phyloP scores from a whole-genome alignment of 1,140 invertebrate species.

The Ceratosolen fusciceps region DNA sequence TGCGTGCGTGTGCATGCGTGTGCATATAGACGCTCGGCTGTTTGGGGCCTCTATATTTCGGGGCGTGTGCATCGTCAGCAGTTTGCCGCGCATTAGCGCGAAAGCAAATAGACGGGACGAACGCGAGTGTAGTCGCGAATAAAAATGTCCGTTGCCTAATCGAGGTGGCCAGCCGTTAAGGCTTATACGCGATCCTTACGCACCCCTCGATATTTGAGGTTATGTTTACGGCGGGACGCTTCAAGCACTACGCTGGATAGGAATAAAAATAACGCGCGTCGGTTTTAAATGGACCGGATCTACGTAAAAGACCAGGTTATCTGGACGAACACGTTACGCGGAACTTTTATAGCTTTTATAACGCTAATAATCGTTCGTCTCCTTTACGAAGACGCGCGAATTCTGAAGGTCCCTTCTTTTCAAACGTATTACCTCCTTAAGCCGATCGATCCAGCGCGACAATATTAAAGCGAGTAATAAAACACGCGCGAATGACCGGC shows the following conservation, averaged over 20 bases:
- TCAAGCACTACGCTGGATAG: background rate
- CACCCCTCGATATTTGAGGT: slow-evolving; percentile 4
- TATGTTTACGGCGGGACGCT: background rate
- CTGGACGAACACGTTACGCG: background rate
- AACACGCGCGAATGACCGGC: too few relatives aligned
- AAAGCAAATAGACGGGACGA: background rate
- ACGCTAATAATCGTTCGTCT: background rate
- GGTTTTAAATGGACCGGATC: background rate
- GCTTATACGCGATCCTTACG: background rate
- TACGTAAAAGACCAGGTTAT: background rate
- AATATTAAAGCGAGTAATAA: too few relatives aligned
- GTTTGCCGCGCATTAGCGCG: background rate
- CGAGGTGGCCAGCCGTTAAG: background rate
- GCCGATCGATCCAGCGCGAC: too few relatives aligned
- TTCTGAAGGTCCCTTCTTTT: background rate
- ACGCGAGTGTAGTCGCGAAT: background rate
- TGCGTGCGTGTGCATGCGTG: background rate
- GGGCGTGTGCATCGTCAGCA: background rate
- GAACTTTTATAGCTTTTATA: background rate
- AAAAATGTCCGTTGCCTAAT: background rate
- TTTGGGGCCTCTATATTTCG: too few relatives aligned
- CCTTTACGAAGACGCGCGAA: background rate
- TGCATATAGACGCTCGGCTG: background rate
- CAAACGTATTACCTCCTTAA: too few relatives aligned
- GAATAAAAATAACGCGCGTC: background rate